Percentiles rank a stretch among this genome's conserved stretches.
Evolutionary conservation across 92 coral and sea anemone species (phyloP).

Genomic region (Micromussa lordhowensis): DNA sequence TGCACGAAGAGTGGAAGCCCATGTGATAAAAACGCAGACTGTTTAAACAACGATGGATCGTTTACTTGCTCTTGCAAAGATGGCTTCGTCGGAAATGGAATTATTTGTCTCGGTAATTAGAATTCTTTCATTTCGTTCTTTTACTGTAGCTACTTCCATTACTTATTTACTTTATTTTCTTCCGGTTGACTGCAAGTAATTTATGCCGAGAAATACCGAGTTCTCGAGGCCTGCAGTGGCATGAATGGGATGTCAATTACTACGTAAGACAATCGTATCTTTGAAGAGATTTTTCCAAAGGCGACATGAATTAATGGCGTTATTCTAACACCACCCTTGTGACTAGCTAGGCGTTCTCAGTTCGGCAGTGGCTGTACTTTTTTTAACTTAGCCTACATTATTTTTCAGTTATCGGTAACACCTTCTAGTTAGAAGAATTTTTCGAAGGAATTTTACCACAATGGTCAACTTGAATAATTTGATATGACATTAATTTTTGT

Average conservation of each 20-base stretch:
- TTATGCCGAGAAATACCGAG: too few species aligned
- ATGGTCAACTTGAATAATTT: neutral
- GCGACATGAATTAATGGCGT: too few species aligned
- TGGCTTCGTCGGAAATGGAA: conserved; percentile 75
- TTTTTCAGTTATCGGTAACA: neutral
- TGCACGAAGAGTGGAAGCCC: conserved; percentile 7
- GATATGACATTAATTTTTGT: neutral
- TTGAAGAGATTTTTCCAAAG: too few species aligned
- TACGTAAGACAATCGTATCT: too few species aligned
- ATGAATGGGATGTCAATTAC: too few species aligned
- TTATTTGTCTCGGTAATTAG: conserved; percentile 50
- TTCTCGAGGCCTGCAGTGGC: too few species aligned
- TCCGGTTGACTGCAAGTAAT: too few species aligned
- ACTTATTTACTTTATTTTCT: neutral
- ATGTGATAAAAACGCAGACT: conserved; percentile 69
- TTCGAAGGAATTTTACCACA: too few species aligned
- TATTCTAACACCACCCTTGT: neutral
- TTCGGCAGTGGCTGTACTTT: neutral
- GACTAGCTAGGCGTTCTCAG: too few species aligned
- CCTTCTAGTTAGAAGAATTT: neutral
- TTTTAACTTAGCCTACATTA: neutral
- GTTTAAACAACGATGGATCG: conserved; percentile 74
- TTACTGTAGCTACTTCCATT: neutral
- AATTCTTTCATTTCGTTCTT: neutral
- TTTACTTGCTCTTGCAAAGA: conserved; percentile 66